phyloP scores from a whole-genome alignment of 2,113 vertebrate species.

The Indicator maculatus region DNA sequence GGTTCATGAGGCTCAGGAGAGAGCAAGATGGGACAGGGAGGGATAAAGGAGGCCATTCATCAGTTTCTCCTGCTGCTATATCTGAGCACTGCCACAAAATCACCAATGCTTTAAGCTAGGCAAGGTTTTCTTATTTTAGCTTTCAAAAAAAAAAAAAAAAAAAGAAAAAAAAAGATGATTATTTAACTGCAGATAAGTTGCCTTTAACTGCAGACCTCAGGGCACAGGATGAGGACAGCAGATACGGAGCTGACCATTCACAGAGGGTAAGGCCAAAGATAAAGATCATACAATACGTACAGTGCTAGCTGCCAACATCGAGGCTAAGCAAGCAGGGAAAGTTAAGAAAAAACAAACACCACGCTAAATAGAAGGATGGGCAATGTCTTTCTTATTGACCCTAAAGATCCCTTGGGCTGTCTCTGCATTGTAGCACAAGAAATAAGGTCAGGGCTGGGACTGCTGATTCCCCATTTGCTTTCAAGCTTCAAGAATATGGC shows the following conservation, averaged over 20 bases:
- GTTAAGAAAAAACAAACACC: neutral
- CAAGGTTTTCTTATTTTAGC: neutral
- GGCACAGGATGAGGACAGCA: neutral
- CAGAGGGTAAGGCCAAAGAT: neutral
- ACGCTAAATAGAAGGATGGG: neutral
- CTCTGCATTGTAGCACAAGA: neutral
- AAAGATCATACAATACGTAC: neutral
- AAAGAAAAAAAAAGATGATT: no score
- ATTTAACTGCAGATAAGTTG: neutral
- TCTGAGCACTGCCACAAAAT: neutral
- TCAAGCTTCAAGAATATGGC: neutral
- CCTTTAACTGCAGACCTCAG: neutral
- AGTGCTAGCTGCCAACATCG: neutral
- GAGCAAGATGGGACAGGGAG: neutral
- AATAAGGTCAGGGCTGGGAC: neutral
- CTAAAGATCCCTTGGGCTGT: neutral
- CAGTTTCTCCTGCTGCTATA: neutral
- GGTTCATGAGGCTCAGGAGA: neutral
- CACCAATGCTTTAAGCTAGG: neutral
- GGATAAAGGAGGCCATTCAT: neutral
- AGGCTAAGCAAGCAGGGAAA: neutral
- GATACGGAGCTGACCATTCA: neutral
- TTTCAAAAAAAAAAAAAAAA: no score
- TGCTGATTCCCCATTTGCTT: neutral
- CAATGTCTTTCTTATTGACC: neutral